Percentiles rank a stretch among this genome's conserved stretches.
Evolutionary conservation across 1,140 invertebrate species (phyloP).

Genomic region (Anadara kagoshimensis): DNA sequence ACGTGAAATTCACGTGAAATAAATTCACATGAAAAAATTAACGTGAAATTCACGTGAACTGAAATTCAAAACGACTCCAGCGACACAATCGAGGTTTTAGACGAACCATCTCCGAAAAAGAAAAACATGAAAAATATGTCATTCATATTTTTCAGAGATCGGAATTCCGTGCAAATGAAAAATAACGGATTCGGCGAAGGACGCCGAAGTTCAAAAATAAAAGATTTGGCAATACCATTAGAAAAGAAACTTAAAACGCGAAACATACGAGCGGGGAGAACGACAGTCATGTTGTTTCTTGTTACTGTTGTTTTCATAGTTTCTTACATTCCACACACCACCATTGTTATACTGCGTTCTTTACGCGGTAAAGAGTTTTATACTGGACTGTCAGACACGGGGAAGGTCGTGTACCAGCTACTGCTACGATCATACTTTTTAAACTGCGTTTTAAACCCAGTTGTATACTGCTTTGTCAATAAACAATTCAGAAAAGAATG

Average conservation of each 20-base stretch:
- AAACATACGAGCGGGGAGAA: constrained; percentile 27
- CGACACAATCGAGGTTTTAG: too few relatives aligned
- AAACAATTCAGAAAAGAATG: constrained; percentile 56
- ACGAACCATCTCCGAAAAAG: too few relatives aligned
- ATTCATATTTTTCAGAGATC: too few relatives aligned
- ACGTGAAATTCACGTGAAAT: too few relatives aligned
- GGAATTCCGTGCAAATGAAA: too few relatives aligned
- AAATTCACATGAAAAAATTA: too few relatives aligned
- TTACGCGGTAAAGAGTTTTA: constrained; percentile 5
- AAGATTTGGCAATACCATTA: too few relatives aligned
- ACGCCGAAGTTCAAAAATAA: too few relatives aligned
- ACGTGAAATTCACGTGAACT: too few relatives aligned
- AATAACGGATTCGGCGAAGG: too few relatives aligned
- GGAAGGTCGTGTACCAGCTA: constrained; percentile 33
- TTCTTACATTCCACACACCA: constrained; percentile 31
- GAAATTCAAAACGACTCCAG: too few relatives aligned
- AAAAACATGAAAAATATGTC: too few relatives aligned
- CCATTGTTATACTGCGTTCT: constrained; percentile 26
- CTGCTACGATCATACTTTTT: constrained; percentile 32
- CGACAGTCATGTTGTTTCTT: constrained; percentile 39
- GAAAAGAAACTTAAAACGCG: neutral
- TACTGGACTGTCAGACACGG: constrained; percentile 4
- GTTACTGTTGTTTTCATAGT: constrained; percentile 38
- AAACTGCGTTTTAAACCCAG: constrained; percentile 33
- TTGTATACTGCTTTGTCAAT: constrained; percentile 41